Conservation (phyloP, 2,797 vertebrate species). For the Gymnocypris eckloni region DNA sequence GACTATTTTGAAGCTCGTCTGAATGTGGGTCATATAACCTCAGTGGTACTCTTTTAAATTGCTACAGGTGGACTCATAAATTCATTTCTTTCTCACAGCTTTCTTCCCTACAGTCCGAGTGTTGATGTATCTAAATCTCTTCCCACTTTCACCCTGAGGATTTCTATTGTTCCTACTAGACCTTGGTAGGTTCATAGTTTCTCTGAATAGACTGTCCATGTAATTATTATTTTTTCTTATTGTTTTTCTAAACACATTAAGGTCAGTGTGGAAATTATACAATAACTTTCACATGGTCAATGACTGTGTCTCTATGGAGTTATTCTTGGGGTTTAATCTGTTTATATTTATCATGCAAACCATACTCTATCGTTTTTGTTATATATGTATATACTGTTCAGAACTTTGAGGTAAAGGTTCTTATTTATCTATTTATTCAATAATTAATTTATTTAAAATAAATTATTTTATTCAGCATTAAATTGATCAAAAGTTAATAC, state of each 20-base stretch:
- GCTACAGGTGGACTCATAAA: slow-evolving; percentile 43
- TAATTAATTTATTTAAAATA: neutral
- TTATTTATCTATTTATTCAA: neutral
- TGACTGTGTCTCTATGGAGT: neutral
- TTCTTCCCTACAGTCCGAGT: slow-evolving; percentile 25
- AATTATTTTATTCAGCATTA: neutral
- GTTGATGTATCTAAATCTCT: slow-evolving; percentile 43
- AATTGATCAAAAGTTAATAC: too few relatives aligned
- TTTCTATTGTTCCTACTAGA: slow-evolving; percentile 28
- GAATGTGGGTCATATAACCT: slow-evolving; percentile 52
- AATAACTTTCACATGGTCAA: neutral
- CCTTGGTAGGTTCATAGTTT: neutral
- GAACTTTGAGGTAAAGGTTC: too few relatives aligned
- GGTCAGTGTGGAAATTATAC: neutral
- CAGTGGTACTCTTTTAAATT: slow-evolving; percentile 50
- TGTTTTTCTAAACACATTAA: neutral
- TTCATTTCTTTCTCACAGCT: slow-evolving; percentile 42
- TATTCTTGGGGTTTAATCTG: neutral
- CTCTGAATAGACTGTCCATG: neutral
- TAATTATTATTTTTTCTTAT: neutral
- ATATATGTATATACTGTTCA: neutral
- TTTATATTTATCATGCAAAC: neutral
- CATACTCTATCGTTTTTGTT: neutral
- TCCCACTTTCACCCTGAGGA: slow-evolving; percentile 22
- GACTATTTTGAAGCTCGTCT: slow-evolving; percentile 48